Evolutionary conservation across 2,797 vertebrate genomes (phyloP).

Genomic region (Morus bassanus): DNA sequence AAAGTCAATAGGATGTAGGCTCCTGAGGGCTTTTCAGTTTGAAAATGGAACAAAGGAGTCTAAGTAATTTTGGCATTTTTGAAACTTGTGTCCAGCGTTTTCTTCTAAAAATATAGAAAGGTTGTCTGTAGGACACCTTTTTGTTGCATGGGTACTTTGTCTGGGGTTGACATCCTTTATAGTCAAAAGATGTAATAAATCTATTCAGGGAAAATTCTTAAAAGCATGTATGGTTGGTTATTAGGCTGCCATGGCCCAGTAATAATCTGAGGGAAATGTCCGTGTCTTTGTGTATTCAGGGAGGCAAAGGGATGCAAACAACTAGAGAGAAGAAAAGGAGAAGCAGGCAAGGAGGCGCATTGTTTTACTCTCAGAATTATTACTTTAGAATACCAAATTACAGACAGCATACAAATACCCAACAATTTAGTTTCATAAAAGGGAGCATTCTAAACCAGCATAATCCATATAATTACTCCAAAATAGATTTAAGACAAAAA

Average conservation of each 20-base stretch:
- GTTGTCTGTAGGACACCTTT: background rate
- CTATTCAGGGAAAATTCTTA: background rate
- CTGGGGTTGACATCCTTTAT: background rate
- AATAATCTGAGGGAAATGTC: background rate
- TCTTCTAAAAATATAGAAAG: background rate
- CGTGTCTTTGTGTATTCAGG: background rate
- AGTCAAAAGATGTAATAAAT: background rate
- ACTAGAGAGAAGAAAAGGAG: background rate
- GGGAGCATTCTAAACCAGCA: background rate
- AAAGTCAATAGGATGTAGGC: background rate
- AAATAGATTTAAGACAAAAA: constrained; percentile 20
- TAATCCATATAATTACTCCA: constrained; percentile 6
- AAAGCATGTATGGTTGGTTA: background rate
- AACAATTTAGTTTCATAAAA: constrained; percentile 19
- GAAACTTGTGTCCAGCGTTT: background rate
- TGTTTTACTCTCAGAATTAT: constrained; percentile 19
- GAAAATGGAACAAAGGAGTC: background rate
- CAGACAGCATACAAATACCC: background rate
- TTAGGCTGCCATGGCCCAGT: background rate
- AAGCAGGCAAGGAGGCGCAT: background rate
- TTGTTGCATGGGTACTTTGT: background rate
- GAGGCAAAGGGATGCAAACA: background rate
- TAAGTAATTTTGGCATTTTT: background rate
- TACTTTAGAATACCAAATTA: constrained; percentile 25
- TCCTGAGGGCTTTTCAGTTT: background rate